Percentiles rank a stretch among this genome's conserved stretches.
phyloP scores from a whole-genome alignment of 2,888 invertebrate genomes.

The Drosophila neonasuta region DNA sequence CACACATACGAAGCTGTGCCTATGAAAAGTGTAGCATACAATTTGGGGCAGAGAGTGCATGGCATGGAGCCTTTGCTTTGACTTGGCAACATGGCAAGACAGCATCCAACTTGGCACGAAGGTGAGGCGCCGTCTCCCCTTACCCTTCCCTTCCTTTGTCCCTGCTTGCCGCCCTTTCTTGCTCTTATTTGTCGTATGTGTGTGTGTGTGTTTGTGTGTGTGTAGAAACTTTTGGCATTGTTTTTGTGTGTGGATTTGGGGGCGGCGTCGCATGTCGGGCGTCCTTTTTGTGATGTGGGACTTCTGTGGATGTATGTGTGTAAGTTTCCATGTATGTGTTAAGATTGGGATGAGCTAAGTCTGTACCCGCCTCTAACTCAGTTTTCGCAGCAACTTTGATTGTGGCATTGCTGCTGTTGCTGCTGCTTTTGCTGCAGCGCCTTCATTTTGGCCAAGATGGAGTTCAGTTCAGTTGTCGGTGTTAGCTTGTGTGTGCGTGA shows the following conservation, averaged over 20 bases:
- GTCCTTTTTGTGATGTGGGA: constrained; percentile 66
- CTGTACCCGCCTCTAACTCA: constrained; percentile 60
- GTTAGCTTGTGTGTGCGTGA: constrained; percentile 33
- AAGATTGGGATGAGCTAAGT: constrained; percentile 71
- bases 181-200: background rate
- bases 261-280: constrained; percentile 65
- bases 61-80: constrained; percentile 74
- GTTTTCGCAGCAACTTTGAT: constrained; percentile 76
- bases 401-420: constrained; percentile 68
- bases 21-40: constrained; percentile 67
- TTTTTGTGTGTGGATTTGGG: constrained; percentile 66
- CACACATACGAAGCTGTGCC: constrained; percentile 54
- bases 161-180: background rate
- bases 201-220: constrained; percentile 21
- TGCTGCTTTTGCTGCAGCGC: constrained; percentile 56
- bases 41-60: constrained; percentile 56
- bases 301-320: constrained; percentile 27
- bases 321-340: constrained; percentile 26
- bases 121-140: constrained; percentile 57
- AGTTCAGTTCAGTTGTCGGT: constrained; percentile 62
- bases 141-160: background rate
- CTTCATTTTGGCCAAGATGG: constrained; percentile 75
- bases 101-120: constrained; percentile 58
- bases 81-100: constrained; percentile 72
- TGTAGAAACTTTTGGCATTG: constrained; percentile 74